Conservation (phyloP, 2,888 invertebrate genomes). For the Clivina fossor region DNA sequence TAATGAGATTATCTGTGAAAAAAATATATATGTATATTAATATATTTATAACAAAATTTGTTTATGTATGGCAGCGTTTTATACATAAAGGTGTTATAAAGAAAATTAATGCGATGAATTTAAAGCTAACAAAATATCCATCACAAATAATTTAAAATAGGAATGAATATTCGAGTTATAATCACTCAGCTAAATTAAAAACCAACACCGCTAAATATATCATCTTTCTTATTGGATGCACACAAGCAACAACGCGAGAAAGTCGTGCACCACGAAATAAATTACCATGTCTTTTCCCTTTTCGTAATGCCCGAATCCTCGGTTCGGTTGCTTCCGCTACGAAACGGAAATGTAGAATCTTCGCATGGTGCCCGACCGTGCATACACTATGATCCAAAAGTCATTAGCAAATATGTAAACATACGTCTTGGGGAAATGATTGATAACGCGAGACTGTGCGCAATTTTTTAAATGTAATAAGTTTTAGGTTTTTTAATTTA, state of each 20-base stretch:
- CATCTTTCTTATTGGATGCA: conserved; percentile 31
- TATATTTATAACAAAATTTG: too few relatives aligned
- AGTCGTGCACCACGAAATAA: conserved; percentile 6
- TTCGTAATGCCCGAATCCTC: background rate
- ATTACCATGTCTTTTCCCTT: conserved; percentile 9
- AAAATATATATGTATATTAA: too few relatives aligned
- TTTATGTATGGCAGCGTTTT: too few relatives aligned
- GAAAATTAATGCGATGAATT: conserved; percentile 25
- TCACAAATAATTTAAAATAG: conserved; percentile 30
- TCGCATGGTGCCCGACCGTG: too few relatives aligned
- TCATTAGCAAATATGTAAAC: conserved; percentile 33
- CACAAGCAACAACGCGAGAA: conserved; percentile 1
- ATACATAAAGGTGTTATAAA: conserved; percentile 8
- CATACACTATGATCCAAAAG: conserved; percentile 30
- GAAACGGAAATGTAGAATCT: background rate
- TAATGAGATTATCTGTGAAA: too few relatives aligned
- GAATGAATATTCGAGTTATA: conserved; percentile 31
- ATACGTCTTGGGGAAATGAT: conserved; percentile 27
- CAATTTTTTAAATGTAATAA: conserved; percentile 33
- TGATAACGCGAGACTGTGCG: conserved; percentile 24
- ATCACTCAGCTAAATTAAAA: conserved; percentile 33
- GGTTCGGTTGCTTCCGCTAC: conserved; percentile 20
- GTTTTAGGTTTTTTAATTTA: conserved; percentile 30
- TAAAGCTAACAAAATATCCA: conserved; percentile 27
- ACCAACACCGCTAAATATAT: conserved; percentile 32